Conservation (phyloP, 1,140 invertebrate genomes). For the Caligus rogercresseyi region DNA sequence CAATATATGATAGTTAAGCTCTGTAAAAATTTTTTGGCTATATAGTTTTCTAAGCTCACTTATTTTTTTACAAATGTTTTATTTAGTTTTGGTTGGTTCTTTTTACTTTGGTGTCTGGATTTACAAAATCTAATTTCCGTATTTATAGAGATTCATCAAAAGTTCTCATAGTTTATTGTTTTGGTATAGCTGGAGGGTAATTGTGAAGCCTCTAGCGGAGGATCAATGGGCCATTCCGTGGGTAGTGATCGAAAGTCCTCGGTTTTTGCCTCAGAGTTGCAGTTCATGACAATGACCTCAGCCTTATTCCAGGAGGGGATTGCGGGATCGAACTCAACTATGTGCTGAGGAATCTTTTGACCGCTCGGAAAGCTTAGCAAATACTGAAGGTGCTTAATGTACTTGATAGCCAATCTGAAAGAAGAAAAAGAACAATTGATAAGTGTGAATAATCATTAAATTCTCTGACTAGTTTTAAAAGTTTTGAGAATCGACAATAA, state of each 20-base stretch:
- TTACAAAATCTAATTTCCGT: no score
- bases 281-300: neutral
- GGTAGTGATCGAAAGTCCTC: neutral
- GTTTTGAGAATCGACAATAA: no score
- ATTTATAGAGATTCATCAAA: no score
- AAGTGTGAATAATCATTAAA: neutral
- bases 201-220: neutral
- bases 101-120: no score
- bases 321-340: slow-evolving; percentile 13
- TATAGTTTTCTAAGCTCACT: no score
- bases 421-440: slow-evolving; percentile 23
- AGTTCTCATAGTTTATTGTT: neutral
- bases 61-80: no score
- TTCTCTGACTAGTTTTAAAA: no score
- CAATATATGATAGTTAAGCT: no score
- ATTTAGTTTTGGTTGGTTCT: no score
- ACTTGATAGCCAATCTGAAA: slow-evolving; percentile 50
- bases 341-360: slow-evolving; percentile 14
- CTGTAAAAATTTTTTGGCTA: no score
- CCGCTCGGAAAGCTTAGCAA: slow-evolving; percentile 31
- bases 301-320: slow-evolving; percentile 3
- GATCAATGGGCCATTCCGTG: slow-evolving; percentile 5
- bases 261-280: neutral
- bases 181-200: neutral
- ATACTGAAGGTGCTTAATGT: slow-evolving; percentile 53